These are phyloP conservation scores for Aleiodes testaceus DNA, from an alignment of 2,888 invertebrate genomes.

Conservation along the genomic window DNA sequence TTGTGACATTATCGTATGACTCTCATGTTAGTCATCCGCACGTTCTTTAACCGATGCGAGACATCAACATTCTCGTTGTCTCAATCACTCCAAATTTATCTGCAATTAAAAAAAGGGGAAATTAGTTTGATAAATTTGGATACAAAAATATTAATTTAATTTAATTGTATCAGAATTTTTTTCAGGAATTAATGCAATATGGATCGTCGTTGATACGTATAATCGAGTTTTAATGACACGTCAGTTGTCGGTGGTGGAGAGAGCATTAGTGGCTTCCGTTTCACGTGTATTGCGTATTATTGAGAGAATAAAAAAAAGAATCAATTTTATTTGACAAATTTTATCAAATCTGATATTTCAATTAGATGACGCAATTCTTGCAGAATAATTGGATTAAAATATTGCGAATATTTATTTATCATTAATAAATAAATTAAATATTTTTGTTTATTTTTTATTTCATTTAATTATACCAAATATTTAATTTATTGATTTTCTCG, in stretches of 20 bases:
- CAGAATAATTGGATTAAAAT: no score
- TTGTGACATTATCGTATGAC: constrained; percentile 64
- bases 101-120: not conserved
- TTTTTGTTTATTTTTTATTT: no score
- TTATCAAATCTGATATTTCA: not conserved
- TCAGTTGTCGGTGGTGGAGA: constrained; percentile 3
- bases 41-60: constrained; percentile 43
- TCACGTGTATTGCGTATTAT: constrained; percentile 6
- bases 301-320: not conserved
- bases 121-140: not conserved
- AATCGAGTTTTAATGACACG: constrained; percentile 28
- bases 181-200: not conserved
- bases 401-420: no score
- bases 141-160: not conserved
- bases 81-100: not conserved
- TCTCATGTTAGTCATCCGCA: constrained; percentile 59
- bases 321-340: constrained; percentile 18
- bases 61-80: constrained; percentile 37
- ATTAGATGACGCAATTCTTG: not conserved
- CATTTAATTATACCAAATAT: no score
- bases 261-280: constrained; percentile 30
- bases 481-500: no score
- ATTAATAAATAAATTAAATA: not conserved
- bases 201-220: constrained; percentile 13
- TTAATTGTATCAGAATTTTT: not conserved